Conservation (phyloP, 2,113 vertebrate genomes). For the Semicossyphus pulcher region DNA sequence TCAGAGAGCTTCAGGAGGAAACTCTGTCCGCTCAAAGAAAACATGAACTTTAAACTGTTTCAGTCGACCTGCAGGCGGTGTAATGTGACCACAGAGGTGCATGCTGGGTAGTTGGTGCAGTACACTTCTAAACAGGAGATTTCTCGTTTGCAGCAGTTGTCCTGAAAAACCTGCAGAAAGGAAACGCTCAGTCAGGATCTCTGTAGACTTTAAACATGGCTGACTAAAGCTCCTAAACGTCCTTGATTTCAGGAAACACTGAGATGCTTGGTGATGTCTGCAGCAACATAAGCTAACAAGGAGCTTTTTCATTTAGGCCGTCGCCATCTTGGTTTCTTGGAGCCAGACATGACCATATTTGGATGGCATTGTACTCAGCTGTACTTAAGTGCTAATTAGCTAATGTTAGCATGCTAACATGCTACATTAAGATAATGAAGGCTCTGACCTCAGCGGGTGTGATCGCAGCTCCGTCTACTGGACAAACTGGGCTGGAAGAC, state of each 20-base stretch:
- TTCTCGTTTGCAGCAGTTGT: constrained; percentile 69
- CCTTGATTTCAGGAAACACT: too few relatives aligned
- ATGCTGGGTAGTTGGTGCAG: constrained; percentile 58
- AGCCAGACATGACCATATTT: too few relatives aligned
- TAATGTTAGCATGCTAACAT: not conserved
- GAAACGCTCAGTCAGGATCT: too few relatives aligned
- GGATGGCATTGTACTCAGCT: too few relatives aligned
- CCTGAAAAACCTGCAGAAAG: constrained; percentile 59
- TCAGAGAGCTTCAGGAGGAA: not conserved
- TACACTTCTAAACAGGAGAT: constrained; percentile 61
- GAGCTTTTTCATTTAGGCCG: too few relatives aligned
- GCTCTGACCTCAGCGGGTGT: constrained; percentile 52
- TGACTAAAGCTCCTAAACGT: too few relatives aligned
- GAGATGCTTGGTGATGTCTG: too few relatives aligned
- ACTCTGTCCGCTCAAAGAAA: too few relatives aligned
- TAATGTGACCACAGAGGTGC: constrained; percentile 28
- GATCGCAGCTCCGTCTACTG: constrained; percentile 52
- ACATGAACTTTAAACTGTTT: not conserved
- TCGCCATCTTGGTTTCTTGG: too few relatives aligned
- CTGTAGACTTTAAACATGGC: too few relatives aligned
- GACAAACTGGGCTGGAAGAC: constrained; percentile 41
- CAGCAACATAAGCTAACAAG: too few relatives aligned
- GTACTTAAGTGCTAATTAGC: not conserved
- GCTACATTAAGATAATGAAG: not conserved
- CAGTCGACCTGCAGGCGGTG: constrained; percentile 25